Percentiles rank a stretch among this genome's conserved stretches.
These are phyloP conservation scores for Atrichornis clamosus DNA, from an alignment of 2,113 vertebrate species.

Conservation along the genomic window DNA sequence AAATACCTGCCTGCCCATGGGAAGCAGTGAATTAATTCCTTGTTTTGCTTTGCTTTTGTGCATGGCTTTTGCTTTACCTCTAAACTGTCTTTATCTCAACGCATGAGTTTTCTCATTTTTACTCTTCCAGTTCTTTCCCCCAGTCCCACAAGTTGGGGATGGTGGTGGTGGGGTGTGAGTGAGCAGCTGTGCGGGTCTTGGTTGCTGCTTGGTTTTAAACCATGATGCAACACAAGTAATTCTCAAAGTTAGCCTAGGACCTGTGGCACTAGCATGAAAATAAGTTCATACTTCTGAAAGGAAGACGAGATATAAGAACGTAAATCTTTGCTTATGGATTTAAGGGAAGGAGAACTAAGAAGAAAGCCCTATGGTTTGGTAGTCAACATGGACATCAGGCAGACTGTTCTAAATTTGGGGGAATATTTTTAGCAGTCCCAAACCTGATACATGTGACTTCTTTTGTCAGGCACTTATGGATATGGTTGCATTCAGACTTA, in stretches of 20 bases:
- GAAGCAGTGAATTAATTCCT: fast-evolving
- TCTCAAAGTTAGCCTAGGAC: background rate
- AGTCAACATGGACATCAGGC: background rate
- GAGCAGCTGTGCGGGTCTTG: background rate
- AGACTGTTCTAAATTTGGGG: background rate
- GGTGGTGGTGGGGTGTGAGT: background rate
- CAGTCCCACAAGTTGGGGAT: too few species aligned
- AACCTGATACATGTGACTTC: background rate
- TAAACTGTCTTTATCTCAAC: background rate
- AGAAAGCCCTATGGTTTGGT: background rate
- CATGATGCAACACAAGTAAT: background rate
- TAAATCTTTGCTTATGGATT: background rate
- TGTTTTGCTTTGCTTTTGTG: background rate
- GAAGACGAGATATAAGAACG: background rate
- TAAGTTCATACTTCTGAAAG: background rate
- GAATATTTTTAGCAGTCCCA: background rate
- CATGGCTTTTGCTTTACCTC: background rate
- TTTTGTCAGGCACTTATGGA: background rate
- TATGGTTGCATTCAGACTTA: background rate
- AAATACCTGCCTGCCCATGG: background rate
- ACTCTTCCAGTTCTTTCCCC: background rate
- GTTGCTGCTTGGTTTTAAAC: background rate
- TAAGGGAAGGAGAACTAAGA: background rate
- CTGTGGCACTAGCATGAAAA: background rate
- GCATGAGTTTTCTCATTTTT: background rate